Percentiles rank a stretch among this genome's conserved stretches.
phyloP scores from a whole-genome alignment of 2,797 vertebrate species.

The Sebastes baramenuke region DNA sequence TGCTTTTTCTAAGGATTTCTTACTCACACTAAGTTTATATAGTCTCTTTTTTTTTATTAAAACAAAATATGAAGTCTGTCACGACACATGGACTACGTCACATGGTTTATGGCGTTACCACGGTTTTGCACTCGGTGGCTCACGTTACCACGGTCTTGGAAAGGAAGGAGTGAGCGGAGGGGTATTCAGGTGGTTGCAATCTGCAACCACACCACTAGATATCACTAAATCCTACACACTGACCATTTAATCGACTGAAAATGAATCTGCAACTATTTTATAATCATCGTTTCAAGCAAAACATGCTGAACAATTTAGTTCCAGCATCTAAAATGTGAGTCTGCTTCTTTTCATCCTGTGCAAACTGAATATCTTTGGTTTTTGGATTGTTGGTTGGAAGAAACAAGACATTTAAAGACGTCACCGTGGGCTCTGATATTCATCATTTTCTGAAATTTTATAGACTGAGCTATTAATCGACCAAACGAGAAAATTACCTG shows the following conservation, averaged over 20 bases:
- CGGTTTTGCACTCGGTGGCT: too few relatives aligned
- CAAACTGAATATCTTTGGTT: not conserved
- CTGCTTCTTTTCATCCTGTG: not conserved
- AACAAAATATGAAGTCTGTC: not conserved
- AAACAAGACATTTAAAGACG: not conserved
- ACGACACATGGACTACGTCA: not conserved
- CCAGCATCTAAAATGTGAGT: not conserved
- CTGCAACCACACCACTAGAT: too few relatives aligned
- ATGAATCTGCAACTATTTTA: not conserved
- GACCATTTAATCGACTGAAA: not conserved
- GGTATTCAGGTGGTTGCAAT: too few relatives aligned
- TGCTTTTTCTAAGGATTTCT: conserved; percentile 13
- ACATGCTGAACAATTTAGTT: not conserved
- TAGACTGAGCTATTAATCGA: not conserved
- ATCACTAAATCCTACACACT: too few relatives aligned
- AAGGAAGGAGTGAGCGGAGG: too few relatives aligned
- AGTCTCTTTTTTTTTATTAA: not conserved
- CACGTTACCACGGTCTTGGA: too few relatives aligned
- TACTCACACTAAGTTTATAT: not conserved
- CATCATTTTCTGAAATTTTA: not conserved
- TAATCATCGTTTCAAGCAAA: not conserved
- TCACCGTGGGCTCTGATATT: not conserved
- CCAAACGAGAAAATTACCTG: not conserved
- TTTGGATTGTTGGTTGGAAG: not conserved
- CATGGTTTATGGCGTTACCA: not conserved